Evolutionary conservation across 2,113 vertebrate species (phyloP).

Genomic region (Australoheros scitulus): DNA sequence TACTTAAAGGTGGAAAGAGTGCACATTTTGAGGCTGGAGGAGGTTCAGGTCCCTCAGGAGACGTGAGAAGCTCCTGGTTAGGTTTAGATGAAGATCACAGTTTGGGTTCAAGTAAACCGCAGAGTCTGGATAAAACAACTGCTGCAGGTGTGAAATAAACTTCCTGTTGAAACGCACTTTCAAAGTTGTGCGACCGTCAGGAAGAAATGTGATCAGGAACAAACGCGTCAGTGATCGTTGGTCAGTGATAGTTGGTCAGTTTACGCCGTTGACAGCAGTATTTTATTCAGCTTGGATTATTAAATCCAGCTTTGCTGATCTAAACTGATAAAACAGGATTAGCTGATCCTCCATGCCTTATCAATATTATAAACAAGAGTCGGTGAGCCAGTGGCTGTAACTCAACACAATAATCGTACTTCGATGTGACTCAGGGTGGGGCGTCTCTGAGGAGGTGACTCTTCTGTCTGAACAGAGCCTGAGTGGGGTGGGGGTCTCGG

Average conservation of each 20-base stretch:
- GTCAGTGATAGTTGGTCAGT: no score
- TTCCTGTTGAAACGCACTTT: background rate
- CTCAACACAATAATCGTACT: no score
- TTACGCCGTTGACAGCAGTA: background rate
- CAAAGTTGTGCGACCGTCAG: no score
- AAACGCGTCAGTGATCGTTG: no score
- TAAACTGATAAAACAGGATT: background rate
- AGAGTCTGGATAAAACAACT: background rate
- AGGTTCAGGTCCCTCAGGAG: background rate
- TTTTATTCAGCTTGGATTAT: background rate
- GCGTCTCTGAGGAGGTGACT: background rate
- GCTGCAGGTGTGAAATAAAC: background rate
- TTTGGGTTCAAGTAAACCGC: no score
- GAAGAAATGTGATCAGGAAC: no score
- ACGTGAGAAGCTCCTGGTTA: background rate
- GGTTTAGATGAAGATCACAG: no score
- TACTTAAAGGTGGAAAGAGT: background rate
- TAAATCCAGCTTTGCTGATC: background rate
- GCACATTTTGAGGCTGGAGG: rapidly evolving
- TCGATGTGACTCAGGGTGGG: no score
- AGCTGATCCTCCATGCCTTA: no score
- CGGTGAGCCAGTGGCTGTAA: no score
- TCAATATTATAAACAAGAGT: no score
- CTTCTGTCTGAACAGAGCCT: background rate
- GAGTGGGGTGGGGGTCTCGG: no score